Base-by-base conservation (phyloP, 2,888 invertebrate species). In the Tipula helvola region DNA sequence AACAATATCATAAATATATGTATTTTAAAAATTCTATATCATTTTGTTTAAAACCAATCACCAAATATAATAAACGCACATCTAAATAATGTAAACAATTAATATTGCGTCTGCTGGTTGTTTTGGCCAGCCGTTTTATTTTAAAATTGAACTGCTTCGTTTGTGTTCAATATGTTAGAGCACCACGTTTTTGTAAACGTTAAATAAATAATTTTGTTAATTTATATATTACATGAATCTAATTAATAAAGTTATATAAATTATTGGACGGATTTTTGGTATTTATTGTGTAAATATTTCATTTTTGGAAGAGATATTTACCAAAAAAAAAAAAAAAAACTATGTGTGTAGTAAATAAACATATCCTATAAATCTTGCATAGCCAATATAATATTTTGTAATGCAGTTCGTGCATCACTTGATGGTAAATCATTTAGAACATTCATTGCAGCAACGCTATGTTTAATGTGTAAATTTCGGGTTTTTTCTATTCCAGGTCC, bases 301-400 rank as follows among this genome's bases (percentile, higher is more conserved):
- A 86, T 44, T 41, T 83, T 57, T n/a, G 10, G 44, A 36, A 87
- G 12, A 87, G 13, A 86, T 28, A 87, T 86, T 86, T 47, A 87
- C 18, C 28, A 57, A 87, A 36, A 57, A 28, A 16, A 28, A 28
- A 28, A 10, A 44, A 16, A 28, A 28, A 28, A 10, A 44, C 12
- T 47, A 86, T 36, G 44, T 3, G 1, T 3, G 7, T 42, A 13
- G 5, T 1, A 52, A 41, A 36, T 44, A 39, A 41, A 36, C 18
- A 16, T 87, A 91, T 88, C 18, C 36, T 87, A 91, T 88, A 91
- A 89, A 87, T 95, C 95, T 89, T 96, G 95, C 95, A 97, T 96
- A 10, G 97, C 97, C 5, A 95, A 94, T 86, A 97, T 96, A 88
- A 98, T 97, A 91, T 97, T 97, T 86, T 95, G 94, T 86, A 98